Evolutionary conservation across 2,888 invertebrate genomes (phyloP).

Genomic region (Rhingia campestris): DNA sequence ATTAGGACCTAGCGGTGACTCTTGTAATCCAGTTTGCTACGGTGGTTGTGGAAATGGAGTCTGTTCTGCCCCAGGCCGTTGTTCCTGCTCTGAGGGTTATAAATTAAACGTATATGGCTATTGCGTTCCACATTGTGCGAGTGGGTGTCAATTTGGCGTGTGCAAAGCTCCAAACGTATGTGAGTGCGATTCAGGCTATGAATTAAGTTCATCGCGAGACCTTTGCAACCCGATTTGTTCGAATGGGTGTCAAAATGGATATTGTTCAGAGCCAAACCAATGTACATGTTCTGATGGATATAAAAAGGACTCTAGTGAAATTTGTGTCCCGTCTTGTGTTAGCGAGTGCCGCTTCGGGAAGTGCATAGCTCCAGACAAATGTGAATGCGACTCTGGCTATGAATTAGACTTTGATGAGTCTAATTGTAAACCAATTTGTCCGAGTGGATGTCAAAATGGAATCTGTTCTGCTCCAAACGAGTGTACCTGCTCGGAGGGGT

Average conservation of each 20-base stretch:
- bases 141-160: no score
- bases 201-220: no score
- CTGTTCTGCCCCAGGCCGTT: no score
- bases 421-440: slow-evolving; percentile 79
- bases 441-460: slow-evolving; percentile 78
- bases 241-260: slow-evolving; percentile 76
- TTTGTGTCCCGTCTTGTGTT: slow-evolving; percentile 3
- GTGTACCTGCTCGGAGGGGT: slow-evolving; percentile 84
- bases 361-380: slow-evolving; percentile 57
- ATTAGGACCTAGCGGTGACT: no score
- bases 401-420: background rate
- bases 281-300: slow-evolving; percentile 81
- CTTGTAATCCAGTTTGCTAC: no score
- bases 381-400: slow-evolving; percentile 70
- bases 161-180: no score
- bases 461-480: slow-evolving; percentile 84
- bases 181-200: no score
- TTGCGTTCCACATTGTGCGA: no score
- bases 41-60: no score
- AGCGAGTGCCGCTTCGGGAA: slow-evolving; percentile 72
- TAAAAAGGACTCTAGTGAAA: slow-evolving; percentile 51
- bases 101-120: no score
- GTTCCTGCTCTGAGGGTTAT: no score
- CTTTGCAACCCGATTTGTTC: slow-evolving; percentile 64
- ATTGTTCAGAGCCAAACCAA: slow-evolving; percentile 79